Evolutionary conservation across 2,113 vertebrate genomes (phyloP).

Genomic region (Gadus chalcogrammus): DNA sequence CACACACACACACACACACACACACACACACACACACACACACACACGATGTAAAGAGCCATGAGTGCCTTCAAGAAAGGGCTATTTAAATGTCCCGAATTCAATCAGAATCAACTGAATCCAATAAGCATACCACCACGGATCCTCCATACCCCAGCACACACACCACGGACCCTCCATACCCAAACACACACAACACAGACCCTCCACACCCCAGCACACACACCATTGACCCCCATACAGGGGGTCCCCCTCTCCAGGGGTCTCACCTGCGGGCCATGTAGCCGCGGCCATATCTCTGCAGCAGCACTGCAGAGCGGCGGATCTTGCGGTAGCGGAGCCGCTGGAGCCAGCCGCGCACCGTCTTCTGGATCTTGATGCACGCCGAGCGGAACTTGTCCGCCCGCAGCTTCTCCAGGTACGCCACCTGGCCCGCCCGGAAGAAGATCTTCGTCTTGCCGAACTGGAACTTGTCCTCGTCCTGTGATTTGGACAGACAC

Average conservation of each 20-base stretch:
- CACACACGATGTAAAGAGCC: not conserved
- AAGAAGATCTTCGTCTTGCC: conserved; percentile 97
- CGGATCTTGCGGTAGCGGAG: conserved; percentile 77
- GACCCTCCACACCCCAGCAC: too few species aligned
- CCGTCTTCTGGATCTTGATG: conserved; percentile 92
- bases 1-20: too few species aligned
- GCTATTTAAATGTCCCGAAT: too few species aligned
- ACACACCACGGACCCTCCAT: too few species aligned
- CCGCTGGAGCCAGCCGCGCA: conserved; percentile 90
- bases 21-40: not conserved
- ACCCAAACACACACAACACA: too few species aligned
- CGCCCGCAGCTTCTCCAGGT: conserved; percentile 90
- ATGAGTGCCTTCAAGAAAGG: too few species aligned
- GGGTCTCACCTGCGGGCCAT: conserved; percentile 83
- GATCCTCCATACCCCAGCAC: too few species aligned
- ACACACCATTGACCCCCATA: too few species aligned
- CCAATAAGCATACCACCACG: too few species aligned
- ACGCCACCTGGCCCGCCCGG: conserved; percentile 94
- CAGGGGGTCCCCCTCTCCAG: too few species aligned
- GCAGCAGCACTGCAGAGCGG: conserved; percentile 70
- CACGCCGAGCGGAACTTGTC: conserved; percentile 90
- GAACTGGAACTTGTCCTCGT: conserved; percentile 96
- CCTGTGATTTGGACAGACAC: conserved; percentile 62
- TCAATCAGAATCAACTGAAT: too few species aligned
- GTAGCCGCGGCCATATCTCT: conserved; percentile 79